Base-by-base conservation (phyloP, 2,113 vertebrate genomes). In the Chaetura pelagica region DNA sequence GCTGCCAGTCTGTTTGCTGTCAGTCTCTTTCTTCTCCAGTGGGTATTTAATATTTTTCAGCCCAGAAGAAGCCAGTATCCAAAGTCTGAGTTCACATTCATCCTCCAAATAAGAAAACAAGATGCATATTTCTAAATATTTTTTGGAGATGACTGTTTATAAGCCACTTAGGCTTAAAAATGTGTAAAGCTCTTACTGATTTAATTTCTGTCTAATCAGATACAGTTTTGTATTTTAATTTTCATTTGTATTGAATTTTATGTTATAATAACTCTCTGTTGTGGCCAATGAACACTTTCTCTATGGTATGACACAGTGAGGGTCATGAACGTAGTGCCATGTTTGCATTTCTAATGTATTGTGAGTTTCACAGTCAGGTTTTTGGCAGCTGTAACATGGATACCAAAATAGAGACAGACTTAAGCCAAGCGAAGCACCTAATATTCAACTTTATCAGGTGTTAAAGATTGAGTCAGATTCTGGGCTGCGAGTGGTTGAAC, bases 391-490 rank as follows among this genome's bases (percentile, higher is more conserved):
- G 79, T 72, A 51, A 82, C 14, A 7, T 0, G 40, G 64, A 59
- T 67, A 78, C 61, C 77, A 61, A 74, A 85, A 67, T 30, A 88
- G 84, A 95, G 83, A 77, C 16, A 42, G 68, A 23, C 34, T 81
- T 76, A 90, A 97, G 76, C 72, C 93, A 90, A 96, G 90, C 34
- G 7, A 64, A 94, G 58, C 44, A 12, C 61, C 66, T 93, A 81
- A 90, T 90, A 72, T 82, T 80, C 87, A 69, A 0, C 83, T 94
- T 84, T 54, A 89, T 95, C 86, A 66, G 44, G 93, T 94, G 82
- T 91, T 94, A 73, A 87, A 94, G 92, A 81, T 80, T 82, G 89
- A 94, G 87, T 87, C 82, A 82, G 62, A 87, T 93, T 89, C 91
- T 89, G 84, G 51, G 73, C 84, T 87, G 32, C 78, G 88, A 92